Conservation (phyloP, 2,888 invertebrate genomes). For the Cephus sareptanus region DNA sequence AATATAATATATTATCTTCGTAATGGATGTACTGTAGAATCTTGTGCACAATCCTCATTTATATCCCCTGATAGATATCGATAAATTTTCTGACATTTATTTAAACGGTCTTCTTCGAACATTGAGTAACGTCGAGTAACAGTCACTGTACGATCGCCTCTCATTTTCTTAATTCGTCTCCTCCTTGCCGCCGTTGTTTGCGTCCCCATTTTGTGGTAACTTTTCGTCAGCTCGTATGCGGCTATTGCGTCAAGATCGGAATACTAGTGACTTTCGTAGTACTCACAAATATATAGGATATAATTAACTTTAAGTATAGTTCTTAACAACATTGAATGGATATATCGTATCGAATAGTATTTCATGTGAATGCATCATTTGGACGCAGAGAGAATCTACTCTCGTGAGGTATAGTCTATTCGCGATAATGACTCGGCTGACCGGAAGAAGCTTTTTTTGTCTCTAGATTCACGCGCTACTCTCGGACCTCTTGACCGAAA, state of each 20-base stretch:
- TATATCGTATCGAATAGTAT: not conserved
- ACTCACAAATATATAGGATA: not conserved
- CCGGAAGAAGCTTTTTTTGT: too few species aligned
- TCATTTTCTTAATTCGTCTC: not conserved
- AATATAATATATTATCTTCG: conserved; percentile 35
- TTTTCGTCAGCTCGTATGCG: too few species aligned
- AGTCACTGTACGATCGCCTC: not conserved
- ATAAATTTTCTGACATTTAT: not conserved
- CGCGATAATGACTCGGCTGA: too few species aligned
- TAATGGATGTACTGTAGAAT: conserved; percentile 28
- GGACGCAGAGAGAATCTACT: not conserved
- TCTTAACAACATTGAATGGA: conserved; percentile 2
- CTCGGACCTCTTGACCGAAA: not conserved
- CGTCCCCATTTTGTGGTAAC: too few species aligned
- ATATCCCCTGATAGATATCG: conserved; percentile 6
- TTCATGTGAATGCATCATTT: not conserved
- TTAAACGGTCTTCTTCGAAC: not conserved
- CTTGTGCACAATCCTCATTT: conserved; percentile 9
- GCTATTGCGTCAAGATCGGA: too few species aligned
- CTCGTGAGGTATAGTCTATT: too few species aligned
- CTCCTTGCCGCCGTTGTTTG: too few species aligned
- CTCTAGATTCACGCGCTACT: not conserved
- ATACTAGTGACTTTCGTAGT: not conserved
- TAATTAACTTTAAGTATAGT: not conserved
- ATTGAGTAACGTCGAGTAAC: too few species aligned